A percentile compares a stretch with the other conserved stretches of the same genome.
Evolutionary conservation across 2,888 invertebrate species (phyloP).

Genomic region (Orthonychiurus folsomi): DNA sequence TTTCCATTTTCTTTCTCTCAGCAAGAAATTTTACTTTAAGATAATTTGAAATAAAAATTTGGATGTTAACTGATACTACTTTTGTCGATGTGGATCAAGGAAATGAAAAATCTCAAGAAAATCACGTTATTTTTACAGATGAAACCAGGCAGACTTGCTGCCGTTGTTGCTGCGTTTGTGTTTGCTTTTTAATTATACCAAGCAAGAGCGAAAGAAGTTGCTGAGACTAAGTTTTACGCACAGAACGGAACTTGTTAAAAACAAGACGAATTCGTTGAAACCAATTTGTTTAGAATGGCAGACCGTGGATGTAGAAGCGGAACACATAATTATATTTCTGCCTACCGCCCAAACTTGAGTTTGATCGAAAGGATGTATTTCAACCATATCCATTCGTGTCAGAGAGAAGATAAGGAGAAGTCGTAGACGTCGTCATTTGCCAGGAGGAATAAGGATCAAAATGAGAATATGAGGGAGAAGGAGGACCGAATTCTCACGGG

Average conservation of each 20-base stretch:
- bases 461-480: conserved; percentile 4
- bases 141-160: too few relatives aligned
- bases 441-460: conserved; percentile 6
- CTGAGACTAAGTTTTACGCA: too few relatives aligned
- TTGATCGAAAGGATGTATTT: conserved; percentile 1
- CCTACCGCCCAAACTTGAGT: background rate
- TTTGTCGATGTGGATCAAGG: too few relatives aligned
- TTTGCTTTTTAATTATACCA: too few relatives aligned
- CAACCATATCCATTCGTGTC: background rate
- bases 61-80: too few relatives aligned
- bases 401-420: background rate
- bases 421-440: conserved; percentile 8
- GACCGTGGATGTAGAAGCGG: background rate
- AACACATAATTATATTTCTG: background rate
- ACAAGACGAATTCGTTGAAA: background rate
- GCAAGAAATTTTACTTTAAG: too few relatives aligned
- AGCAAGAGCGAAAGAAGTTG: too few relatives aligned
- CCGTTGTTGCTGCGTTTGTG: too few relatives aligned
- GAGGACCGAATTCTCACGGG: conserved; percentile 8
- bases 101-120: too few relatives aligned
- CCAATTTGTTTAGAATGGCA: background rate
- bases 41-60: too few relatives aligned
- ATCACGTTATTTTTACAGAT: too few relatives aligned
- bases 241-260: conserved; percentile 1
- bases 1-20: too few relatives aligned